A percentile compares a stretch with the other conserved stretches of the same genome.
phyloP scores from a whole-genome alignment of 2,113 vertebrate genomes.

The Myotis brandtii region DNA sequence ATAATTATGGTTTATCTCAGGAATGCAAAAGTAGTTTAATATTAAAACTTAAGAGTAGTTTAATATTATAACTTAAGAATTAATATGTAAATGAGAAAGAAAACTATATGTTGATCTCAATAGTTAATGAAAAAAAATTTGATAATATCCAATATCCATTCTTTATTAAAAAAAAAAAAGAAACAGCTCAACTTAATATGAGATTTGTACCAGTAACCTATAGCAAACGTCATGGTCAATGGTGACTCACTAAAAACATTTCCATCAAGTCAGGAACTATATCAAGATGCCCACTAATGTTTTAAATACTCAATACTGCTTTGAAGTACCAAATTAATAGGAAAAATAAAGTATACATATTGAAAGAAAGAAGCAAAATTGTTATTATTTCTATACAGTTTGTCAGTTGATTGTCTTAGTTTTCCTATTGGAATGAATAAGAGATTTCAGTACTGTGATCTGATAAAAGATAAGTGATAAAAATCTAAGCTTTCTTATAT shows the following conservation, averaged over 20 bases:
- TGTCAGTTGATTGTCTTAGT: neutral
- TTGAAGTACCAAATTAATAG: neutral
- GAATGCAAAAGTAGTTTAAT: neutral
- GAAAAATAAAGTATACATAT: neutral
- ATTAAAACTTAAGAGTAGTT: neutral
- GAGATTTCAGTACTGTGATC: neutral
- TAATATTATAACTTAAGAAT: neutral
- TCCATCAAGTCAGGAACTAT: neutral
- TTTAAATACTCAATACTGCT: neutral
- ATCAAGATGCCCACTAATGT: neutral
- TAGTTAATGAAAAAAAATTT: neutral
- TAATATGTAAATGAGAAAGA: neutral
- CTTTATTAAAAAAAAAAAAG: neutral
- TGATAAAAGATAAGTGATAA: neutral
- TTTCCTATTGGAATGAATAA: constrained; percentile 31
- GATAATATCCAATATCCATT: neutral
- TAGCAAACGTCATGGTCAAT: neutral
- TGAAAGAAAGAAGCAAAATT: neutral
- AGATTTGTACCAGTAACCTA: neutral
- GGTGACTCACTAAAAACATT: neutral
- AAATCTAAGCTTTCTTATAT: neutral
- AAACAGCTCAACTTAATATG: neutral
- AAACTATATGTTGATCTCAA: neutral
- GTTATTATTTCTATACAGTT: neutral
- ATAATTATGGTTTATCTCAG: neutral